These are phyloP conservation scores for Calidris pygmaea DNA, from an alignment of 2,113 vertebrate genomes.

Conservation along the genomic window DNA sequence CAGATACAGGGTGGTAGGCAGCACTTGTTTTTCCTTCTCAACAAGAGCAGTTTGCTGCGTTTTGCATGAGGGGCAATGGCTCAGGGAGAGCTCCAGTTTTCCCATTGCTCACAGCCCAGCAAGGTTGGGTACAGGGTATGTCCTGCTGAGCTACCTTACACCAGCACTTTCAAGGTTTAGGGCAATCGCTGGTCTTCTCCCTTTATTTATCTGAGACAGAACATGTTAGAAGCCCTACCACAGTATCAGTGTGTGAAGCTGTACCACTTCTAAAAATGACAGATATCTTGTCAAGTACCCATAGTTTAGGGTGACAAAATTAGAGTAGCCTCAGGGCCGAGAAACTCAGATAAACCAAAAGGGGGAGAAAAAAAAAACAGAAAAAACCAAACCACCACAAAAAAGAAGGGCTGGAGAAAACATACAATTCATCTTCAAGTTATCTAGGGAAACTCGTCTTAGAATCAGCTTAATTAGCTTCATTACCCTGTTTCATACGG, in stretches of 20 bases:
- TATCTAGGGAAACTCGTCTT: constrained; percentile 21
- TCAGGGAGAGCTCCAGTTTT: neutral
- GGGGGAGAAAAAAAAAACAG: neutral
- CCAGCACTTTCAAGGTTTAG: neutral
- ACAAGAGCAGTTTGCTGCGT: neutral
- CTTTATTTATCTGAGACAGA: neutral
- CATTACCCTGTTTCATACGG: constrained; percentile 38
- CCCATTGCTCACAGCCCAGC: neutral
- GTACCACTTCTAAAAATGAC: neutral
- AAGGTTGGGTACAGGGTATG: neutral
- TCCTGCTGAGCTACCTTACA: neutral
- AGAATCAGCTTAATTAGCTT: constrained; percentile 49
- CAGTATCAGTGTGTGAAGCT: neutral
- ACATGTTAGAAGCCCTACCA: neutral
- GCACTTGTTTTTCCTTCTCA: neutral
- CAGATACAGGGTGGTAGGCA: neutral
- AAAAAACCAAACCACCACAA: neutral
- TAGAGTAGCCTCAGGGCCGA: neutral
- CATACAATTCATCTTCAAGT: constrained; percentile 6
- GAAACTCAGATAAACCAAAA: neutral
- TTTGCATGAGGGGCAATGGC: neutral
- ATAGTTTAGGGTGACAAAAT: neutral
- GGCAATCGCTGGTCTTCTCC: neutral
- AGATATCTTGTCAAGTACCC: neutral
- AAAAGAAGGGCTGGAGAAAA: neutral